Conservation (phyloP, 2,888 invertebrate species). For the Ramazzottius varieornatus region DNA sequence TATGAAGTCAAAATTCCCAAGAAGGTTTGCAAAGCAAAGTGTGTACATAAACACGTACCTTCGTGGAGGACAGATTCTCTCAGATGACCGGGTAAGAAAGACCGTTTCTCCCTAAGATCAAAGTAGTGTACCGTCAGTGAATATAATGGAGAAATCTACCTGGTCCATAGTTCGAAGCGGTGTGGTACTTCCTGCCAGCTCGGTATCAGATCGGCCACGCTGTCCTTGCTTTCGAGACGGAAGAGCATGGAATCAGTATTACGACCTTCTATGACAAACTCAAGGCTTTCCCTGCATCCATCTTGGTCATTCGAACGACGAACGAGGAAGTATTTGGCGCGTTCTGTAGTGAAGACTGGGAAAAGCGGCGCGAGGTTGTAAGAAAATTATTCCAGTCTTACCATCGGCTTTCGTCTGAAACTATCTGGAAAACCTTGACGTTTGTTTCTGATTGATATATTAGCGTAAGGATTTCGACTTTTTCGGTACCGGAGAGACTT, state of each 20-base stretch:
- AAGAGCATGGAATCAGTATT: background rate
- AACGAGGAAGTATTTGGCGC: background rate
- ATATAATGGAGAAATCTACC: no score
- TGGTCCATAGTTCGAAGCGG: background rate
- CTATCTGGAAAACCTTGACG: background rate
- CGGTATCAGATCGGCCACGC: background rate
- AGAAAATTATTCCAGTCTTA: background rate
- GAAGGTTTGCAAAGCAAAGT: no score
- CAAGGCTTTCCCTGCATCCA: background rate
- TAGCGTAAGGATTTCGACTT: background rate
- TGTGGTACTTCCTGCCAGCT: background rate
- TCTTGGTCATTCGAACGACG: background rate
- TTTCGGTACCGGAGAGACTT: slow-evolving; percentile 1
- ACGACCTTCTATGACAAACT: background rate
- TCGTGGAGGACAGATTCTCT: no score
- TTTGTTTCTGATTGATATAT: background rate
- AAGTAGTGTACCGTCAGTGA: no score
- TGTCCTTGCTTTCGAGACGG: background rate
- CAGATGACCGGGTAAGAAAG: no score
- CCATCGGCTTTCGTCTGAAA: no score
- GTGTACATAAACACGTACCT: no score
- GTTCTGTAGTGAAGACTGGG: background rate
- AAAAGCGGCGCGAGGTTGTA: background rate
- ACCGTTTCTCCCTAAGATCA: no score
- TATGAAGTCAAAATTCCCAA: no score